Evolutionary conservation across 2,113 vertebrate genomes (phyloP).

Genomic region (Octodon degus): DNA sequence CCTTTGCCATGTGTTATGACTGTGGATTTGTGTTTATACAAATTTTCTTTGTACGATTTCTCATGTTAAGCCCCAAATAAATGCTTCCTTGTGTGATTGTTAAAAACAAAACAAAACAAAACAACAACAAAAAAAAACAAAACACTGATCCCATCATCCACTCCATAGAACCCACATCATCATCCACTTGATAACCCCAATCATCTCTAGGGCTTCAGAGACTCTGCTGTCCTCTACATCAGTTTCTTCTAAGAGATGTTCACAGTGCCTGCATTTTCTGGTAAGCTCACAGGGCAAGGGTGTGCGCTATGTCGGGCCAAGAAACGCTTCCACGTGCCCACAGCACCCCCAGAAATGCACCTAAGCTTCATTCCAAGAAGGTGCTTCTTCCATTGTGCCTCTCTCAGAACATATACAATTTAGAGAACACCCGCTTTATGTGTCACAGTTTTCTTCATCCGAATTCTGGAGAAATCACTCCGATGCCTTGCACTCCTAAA

Average conservation of each 20-base stretch:
- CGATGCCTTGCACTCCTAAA: not conserved
- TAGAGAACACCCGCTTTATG: not conserved
- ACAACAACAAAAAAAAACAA: too few species aligned
- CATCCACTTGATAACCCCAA: not conserved
- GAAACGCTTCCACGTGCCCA: fast-evolving
- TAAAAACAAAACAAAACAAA: too few species aligned
- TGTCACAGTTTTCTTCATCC: not conserved
- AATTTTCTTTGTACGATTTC: too few species aligned
- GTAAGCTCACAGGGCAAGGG: not conserved
- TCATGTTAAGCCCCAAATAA: too few species aligned
- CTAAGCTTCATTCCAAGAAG: not conserved
- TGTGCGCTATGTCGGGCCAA: fast-evolving
- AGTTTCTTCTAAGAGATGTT: not conserved
- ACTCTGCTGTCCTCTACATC: not conserved
- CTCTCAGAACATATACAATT: fast-evolving
- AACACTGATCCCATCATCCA: not conserved
- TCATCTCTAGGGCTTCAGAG: not conserved
- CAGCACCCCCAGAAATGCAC: not conserved
- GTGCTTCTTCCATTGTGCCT: too few species aligned
- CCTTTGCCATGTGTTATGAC: too few species aligned
- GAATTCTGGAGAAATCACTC: not conserved
- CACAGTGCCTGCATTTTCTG: not conserved
- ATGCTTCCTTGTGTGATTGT: too few species aligned
- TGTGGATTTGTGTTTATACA: too few species aligned
- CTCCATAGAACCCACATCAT: not conserved